These are phyloP conservation scores for Isaurus tuberculatus DNA, from an alignment of 92 coral and sea anemone species.

Conservation along the genomic window DNA sequence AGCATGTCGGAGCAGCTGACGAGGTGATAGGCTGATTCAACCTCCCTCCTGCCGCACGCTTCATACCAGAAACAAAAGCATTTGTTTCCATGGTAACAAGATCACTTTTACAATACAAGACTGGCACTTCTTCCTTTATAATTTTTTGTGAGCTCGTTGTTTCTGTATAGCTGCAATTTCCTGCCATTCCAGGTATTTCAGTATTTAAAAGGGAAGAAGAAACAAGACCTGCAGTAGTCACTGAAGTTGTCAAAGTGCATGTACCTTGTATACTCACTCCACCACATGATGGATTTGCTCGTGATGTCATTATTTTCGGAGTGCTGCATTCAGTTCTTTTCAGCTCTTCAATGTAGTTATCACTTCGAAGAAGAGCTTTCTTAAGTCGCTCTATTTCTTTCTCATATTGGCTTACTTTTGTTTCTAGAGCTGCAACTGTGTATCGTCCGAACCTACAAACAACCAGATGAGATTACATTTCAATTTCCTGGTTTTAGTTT, in stretches of 20 bases:
- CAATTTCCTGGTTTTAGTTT: too few species aligned
- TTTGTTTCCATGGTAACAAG: conserved; percentile 19
- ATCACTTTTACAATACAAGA: conserved; percentile 29
- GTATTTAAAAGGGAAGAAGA: neutral
- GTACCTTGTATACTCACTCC: neutral
- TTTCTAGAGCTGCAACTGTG: conserved; percentile 91
- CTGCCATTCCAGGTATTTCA: neutral
- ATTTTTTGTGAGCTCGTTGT: neutral
- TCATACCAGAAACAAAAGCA: neutral
- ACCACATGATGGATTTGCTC: conserved; percentile 1
- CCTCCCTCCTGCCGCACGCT: conserved; percentile 22
- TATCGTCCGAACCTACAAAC: conserved; percentile 82
- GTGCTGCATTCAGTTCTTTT: conserved; percentile 59
- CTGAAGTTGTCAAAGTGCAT: neutral
- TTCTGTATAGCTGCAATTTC: neutral
- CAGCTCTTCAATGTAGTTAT: conserved; percentile 87
- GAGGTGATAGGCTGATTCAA: conserved; percentile 29
- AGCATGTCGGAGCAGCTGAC: conserved; percentile 3
- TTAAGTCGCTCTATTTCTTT: conserved; percentile 89
- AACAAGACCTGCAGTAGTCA: neutral
- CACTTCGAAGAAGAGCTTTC: conserved; percentile 87
- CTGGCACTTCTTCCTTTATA: conserved; percentile 23
- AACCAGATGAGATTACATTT: neutral
- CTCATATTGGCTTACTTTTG: conserved; percentile 93
- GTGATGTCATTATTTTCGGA: conserved; percentile 9